Base-by-base conservation (phyloP, 2,113 vertebrate genomes). In the Jaculus jaculus region DNA sequence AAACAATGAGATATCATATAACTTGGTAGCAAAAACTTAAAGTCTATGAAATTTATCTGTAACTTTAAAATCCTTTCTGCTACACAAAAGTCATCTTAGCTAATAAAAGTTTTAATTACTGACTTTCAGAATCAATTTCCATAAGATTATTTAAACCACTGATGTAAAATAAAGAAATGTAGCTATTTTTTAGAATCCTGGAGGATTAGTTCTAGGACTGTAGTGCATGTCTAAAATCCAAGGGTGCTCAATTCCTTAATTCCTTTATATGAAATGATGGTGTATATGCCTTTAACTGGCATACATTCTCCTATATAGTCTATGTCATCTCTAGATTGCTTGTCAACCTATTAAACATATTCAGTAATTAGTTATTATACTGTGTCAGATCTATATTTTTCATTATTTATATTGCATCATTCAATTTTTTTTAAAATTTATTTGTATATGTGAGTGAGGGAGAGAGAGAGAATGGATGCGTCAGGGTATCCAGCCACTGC, bases 181-280 rank as follows among this genome's bases (percentile, higher is more conserved):
- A 61, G 1, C 4, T 37, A 1, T 11, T 26, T 10, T 21, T 47
- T 51, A 1, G 9, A 28, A 54, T n/a, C 4, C 17, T 54, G 3
- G 6, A 78, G 7, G 24, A 37, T 65, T 78, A 1, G 3, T 24
- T 54, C 17, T 11, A 65, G 47, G 8, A 37, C 1, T 17, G 18
- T 11, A 16, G 7, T 28, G 39, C 4, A 68, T 12, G 47, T 11
- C 10, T 37, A 47, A 23, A 63, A 63, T n/a, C 18, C 13, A 47
- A 5, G 63, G 4, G 3, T 9, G 32, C 11, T 28, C 18, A 17
- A 3, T 32, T 15, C 21, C 7, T 4, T 7, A 17, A 3, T 32
- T 15, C 21, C 7, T 4, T 7, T 9, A 65, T 7, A 77, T 17
- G 26, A 78, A 78, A 78, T 37, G 10, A 9, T 88, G 16, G 3